Evolutionary conservation across 2,888 invertebrate species (phyloP).

Genomic region (Eristalinus aeneus): DNA sequence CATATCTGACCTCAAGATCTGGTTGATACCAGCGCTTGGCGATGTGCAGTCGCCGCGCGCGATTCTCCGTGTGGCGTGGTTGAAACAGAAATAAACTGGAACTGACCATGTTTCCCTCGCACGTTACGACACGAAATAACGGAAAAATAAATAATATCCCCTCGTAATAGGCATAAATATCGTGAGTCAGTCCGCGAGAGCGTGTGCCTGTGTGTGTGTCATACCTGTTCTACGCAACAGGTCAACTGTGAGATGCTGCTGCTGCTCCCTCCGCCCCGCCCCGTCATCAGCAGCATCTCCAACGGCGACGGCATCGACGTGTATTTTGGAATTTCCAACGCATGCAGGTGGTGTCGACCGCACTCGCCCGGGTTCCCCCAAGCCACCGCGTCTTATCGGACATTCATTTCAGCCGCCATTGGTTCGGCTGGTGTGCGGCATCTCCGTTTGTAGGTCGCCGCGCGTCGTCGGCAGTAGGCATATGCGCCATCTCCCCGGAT

Average conservation of each 20-base stretch:
- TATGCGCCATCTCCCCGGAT: constrained; percentile 49
- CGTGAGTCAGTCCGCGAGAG: not conserved
- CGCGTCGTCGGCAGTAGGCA: constrained; percentile 24
- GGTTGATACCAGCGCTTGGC: constrained; percentile 36
- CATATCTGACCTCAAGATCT: constrained; percentile 68
- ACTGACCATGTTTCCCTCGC: constrained; percentile 47
- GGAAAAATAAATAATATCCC: constrained; percentile 69
- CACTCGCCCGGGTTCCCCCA: constrained; percentile 25
- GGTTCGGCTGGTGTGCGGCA: constrained; percentile 24
- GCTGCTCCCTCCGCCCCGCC: not conserved
- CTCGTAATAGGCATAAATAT: constrained; percentile 52
- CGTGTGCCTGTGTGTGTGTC: constrained; percentile 22
- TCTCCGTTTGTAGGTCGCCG: constrained; percentile 57
- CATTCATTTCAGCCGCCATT: constrained; percentile 43
- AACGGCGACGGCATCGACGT: constrained; percentile 8
- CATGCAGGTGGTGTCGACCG: constrained; percentile 60
- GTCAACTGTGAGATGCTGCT: constrained; percentile 30
- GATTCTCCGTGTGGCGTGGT: constrained; percentile 26
- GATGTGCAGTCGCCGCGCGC: constrained; percentile 10
- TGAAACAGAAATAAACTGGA: constrained; percentile 47
- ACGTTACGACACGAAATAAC: constrained; percentile 63
- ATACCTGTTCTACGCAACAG: constrained; percentile 69
- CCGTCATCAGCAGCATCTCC: constrained; percentile 7
- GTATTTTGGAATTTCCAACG: constrained; percentile 27
- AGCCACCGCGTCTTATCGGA: constrained; percentile 51